A percentile compares a stretch with the other conserved stretches of the same genome.
Conservation (phyloP, 2,797 vertebrate species). For the Pelochelys cantorii region DNA sequence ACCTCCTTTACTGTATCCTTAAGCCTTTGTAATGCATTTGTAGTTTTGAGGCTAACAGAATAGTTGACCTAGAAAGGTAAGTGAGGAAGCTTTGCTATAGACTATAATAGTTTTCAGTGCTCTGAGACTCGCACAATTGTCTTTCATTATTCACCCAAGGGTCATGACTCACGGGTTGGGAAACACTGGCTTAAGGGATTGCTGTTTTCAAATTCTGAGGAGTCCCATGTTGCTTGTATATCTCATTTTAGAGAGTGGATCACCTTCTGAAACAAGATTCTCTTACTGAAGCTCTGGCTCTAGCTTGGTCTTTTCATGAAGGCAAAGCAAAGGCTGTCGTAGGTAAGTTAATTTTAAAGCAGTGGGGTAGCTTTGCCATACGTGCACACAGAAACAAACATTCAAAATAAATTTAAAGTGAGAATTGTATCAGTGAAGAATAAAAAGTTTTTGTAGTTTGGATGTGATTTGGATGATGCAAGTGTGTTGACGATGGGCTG, state of each 20-base stretch:
- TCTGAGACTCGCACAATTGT: not conserved
- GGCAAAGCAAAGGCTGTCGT: conserved; percentile 96
- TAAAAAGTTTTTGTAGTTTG: not conserved
- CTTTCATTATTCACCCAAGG: not conserved
- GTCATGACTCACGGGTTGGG: rapidly evolving
- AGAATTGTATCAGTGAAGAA: not conserved
- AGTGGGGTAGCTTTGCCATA: not conserved
- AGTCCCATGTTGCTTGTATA: not conserved
- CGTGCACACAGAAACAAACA: not conserved
- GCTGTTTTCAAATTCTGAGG: not conserved
- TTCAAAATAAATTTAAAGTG: not conserved
- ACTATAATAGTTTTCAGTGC: not conserved
- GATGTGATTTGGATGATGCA: not conserved
- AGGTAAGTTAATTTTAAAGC: conserved; percentile 81
- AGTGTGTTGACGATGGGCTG: not conserved
- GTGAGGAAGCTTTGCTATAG: not conserved
- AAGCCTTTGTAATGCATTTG: not conserved
- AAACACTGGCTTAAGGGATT: not conserved
- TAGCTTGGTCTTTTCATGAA: conserved; percentile 97
- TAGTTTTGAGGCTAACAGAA: not conserved
- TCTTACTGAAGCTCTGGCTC: conserved; percentile 90
- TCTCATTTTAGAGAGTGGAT: conserved; percentile 88
- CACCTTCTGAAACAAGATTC: conserved; percentile 93
- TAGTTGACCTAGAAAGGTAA: not conserved
- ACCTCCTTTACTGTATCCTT: not conserved